Base-by-base conservation (phyloP, 2,888 invertebrate genomes). In the Drosophila austrosaltans region DNA sequence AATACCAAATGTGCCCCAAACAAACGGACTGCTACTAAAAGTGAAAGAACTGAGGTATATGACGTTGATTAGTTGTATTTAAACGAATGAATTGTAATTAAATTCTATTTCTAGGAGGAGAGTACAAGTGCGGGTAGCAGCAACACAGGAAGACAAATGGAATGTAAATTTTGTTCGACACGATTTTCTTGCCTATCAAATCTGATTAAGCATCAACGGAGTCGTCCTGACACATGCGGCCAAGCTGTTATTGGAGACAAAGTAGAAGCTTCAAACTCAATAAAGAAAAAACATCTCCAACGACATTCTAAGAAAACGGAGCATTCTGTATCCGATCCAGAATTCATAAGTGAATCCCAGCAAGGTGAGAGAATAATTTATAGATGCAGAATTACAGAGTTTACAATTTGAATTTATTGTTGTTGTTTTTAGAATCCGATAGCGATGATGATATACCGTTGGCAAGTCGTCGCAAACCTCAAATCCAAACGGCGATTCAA, bases 111-210 rank as follows among this genome's bases (percentile, higher is more conserved):
- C 3, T 32, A 71, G 71, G 71, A 74, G 39, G 58, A 40, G n/a
- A 58, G 25, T 25, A 7, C n/a, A 7, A 4, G 22, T 20, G 40
- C 58, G 2, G 93, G 93, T 79, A 93, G 93, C 78, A 89, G 93
- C 54, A 1, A 93, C 93, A 2, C 93, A 3, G 12, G 30, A 16
- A 5, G 90, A 20, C 75, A 89, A 39, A 89, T 91, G 16, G 89
- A 86, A 56, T 94, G 93, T 75, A 91, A 91, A 69, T 91, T 91
- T n/a, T 94, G 93, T 77, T 91, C 91, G 1, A 90, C 91, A 44
- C 89, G 93, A 30, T 94, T 93, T 81, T 93, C 93, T 1, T 93
- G 93, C 73, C 87, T 92, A 53, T 93, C 93, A 3, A 93, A 93
- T 89, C 83, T 93, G 22, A 89, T 92, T 20, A 93, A 93, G 77